Percentiles rank a stretch among this genome's conserved stretches.
These are phyloP conservation scores for Enteromius treurensis DNA, from an alignment of 2,797 vertebrate genomes.

Conservation along the genomic window DNA sequence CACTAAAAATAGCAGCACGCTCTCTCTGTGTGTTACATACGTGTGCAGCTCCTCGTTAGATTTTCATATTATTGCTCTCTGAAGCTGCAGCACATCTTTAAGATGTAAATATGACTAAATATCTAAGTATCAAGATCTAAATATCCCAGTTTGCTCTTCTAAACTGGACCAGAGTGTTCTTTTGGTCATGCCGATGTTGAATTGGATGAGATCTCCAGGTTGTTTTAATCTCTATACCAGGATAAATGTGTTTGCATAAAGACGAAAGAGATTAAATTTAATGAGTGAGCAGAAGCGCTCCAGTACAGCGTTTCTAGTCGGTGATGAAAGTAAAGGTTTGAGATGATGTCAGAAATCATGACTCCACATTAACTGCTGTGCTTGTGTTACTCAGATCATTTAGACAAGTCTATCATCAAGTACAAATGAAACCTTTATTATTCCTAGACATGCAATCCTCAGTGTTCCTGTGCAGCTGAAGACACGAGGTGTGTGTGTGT, in stretches of 20 bases:
- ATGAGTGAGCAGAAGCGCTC: background rate
- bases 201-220: background rate
- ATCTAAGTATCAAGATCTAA: background rate
- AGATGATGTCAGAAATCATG: background rate
- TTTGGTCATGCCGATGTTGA: background rate
- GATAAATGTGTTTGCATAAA: no score
- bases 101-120: no score
- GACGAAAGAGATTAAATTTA: background rate
- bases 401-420: background rate
- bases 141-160: background rate
- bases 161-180: background rate
- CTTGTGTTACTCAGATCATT: background rate
- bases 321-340: background rate
- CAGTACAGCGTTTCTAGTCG: background rate
- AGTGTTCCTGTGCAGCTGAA: background rate
- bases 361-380: background rate
- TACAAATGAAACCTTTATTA: background rate
- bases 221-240: background rate
- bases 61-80: background rate
- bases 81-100: no score
- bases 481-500: slow-evolving; percentile 8
- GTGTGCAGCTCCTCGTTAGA: background rate
- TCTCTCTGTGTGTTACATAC: background rate
- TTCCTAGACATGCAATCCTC: background rate
- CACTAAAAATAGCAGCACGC: slow-evolving; percentile 50